phyloP scores from a whole-genome alignment of 2,888 invertebrate genomes.

The Pristionchus japonicus region DNA sequence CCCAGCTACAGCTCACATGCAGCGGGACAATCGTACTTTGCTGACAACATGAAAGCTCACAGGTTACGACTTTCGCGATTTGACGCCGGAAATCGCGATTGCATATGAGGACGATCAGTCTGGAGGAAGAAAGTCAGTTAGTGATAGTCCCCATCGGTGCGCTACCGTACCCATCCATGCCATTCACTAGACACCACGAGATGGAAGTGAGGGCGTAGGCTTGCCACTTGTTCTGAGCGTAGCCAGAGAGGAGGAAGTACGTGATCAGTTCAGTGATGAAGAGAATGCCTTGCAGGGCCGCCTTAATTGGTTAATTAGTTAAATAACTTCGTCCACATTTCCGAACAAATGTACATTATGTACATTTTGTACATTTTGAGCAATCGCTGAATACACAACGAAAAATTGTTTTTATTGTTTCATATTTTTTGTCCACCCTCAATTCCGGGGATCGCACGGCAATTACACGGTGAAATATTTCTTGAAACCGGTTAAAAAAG shows the following conservation, averaged over 20 bases:
- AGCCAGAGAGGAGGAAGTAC: slow-evolving; percentile 52
- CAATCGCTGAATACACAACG: too few species aligned
- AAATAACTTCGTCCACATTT: too few species aligned
- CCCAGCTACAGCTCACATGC: background rate
- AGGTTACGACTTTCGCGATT: background rate
- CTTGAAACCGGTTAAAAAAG: too few species aligned
- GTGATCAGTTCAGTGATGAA: slow-evolving; percentile 56
- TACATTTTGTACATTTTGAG: too few species aligned
- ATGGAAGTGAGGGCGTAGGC: slow-evolving; percentile 51
- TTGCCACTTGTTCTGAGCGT: slow-evolving; percentile 47
- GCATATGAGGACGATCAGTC: background rate
- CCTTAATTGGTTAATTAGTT: slow-evolving; percentile 3
- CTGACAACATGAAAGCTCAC: background rate
- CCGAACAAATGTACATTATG: too few species aligned
- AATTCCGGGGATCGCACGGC: too few species aligned
- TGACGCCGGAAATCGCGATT: slow-evolving; percentile 31
- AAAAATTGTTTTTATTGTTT: too few species aligned
- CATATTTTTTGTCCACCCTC: too few species aligned
- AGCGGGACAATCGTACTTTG: background rate
- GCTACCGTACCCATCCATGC: slow-evolving; percentile 51
- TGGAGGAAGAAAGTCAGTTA: background rate
- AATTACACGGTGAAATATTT: too few species aligned
- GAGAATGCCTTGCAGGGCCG: slow-evolving; percentile 52
- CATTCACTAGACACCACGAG: slow-evolving; percentile 53
- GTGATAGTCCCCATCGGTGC: slow-evolving; percentile 20